Evolutionary conservation across 2,888 invertebrate genomes (phyloP).

Genomic region (Chironomus tentans): DNA sequence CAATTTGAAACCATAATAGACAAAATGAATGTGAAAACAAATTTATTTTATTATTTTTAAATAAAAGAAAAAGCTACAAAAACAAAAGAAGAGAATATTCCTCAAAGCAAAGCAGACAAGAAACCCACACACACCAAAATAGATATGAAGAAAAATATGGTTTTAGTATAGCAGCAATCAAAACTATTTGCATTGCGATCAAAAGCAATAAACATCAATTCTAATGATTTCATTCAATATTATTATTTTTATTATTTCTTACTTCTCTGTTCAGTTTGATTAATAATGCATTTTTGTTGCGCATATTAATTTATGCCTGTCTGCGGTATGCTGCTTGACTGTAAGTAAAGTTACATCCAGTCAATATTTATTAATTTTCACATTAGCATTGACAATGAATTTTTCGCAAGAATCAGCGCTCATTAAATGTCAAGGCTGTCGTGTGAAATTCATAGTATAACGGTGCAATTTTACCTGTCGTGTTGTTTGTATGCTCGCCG

Average conservation of each 20-base stretch:
- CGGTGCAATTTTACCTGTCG: neutral
- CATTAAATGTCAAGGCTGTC: constrained; percentile 3
- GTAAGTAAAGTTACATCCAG: neutral
- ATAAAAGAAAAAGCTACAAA: too few relatives aligned
- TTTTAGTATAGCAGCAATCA: neutral
- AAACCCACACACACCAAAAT: too few relatives aligned
- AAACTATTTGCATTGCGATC: neutral
- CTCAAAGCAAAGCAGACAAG: too few relatives aligned
- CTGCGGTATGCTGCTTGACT: neutral
- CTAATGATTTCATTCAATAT: neutral
- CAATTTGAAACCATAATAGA: too few relatives aligned
- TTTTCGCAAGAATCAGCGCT: neutral
- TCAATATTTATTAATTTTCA: constrained; percentile 2
- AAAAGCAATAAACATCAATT: neutral
- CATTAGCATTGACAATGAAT: constrained; percentile 10
- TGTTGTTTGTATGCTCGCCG: neutral
- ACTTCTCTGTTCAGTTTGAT: neutral
- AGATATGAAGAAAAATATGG: neutral
- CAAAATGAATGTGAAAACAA: too few relatives aligned
- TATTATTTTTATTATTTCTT: neutral
- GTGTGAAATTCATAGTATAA: constrained; percentile 1
- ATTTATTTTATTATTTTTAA: too few relatives aligned
- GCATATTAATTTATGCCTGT: constrained; percentile 11
- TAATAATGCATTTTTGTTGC: neutral
- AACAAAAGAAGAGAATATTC: too few relatives aligned